Conservation (phyloP, 2,888 invertebrate species). For the Venustoraphidia nigricollis region DNA sequence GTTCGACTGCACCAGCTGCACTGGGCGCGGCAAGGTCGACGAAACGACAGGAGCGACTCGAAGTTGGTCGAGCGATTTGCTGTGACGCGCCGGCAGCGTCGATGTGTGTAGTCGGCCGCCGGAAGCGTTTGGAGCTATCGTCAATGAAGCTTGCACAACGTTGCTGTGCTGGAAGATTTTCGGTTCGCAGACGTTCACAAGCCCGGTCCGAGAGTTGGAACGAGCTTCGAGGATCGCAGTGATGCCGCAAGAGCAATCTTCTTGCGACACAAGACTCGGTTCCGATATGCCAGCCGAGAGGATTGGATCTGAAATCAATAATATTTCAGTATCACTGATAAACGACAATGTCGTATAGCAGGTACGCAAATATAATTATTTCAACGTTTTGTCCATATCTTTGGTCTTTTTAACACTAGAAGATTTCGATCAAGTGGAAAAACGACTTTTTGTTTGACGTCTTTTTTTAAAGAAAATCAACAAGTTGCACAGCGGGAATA, state of each 20-base stretch:
- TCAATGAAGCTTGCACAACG: constrained; percentile 47
- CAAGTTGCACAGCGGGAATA: too few relatives aligned
- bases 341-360: too few relatives aligned
- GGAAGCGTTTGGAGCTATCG: constrained; percentile 37
- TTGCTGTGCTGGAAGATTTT: constrained; percentile 38
- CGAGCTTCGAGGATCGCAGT: constrained; percentile 48
- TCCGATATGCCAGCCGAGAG: constrained; percentile 32
- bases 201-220: constrained; percentile 35
- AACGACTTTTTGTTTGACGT: too few relatives aligned
- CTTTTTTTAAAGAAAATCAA: too few relatives aligned
- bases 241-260: constrained; percentile 54
- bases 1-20: constrained; percentile 8
- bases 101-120: constrained; percentile 15
- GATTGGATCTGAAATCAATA: constrained; percentile 35
- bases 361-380: too few relatives aligned
- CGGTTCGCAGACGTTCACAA: constrained; percentile 37
- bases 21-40: constrained; percentile 10
- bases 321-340: too few relatives aligned
- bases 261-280: constrained; percentile 19
- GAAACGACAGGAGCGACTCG: constrained; percentile 26
- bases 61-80: constrained; percentile 68
- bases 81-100: constrained; percentile 55
- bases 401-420: too few relatives aligned
- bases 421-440: too few relatives aligned
- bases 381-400: too few relatives aligned